Conservation (phyloP, 1,140 invertebrate species). For the Ephestia elutella region DNA sequence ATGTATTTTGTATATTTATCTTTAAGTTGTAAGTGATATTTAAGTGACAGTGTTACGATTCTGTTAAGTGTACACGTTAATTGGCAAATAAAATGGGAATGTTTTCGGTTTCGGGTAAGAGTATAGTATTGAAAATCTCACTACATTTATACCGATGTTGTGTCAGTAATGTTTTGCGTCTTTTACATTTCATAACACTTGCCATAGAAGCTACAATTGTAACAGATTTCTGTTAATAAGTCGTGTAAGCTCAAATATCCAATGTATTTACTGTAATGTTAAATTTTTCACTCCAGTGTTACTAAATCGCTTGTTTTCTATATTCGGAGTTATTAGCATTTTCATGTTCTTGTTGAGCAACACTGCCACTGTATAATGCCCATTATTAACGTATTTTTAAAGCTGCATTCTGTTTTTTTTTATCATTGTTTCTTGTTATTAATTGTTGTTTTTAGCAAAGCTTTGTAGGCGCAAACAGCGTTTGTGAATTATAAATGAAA, state of each 20-base stretch:
- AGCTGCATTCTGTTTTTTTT: slow-evolving; percentile 40
- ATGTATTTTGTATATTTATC: slow-evolving; percentile 45
- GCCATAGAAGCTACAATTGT: slow-evolving; percentile 14
- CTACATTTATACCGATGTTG: slow-evolving; percentile 24
- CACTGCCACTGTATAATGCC: slow-evolving; percentile 41
- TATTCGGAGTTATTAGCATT: slow-evolving; percentile 7
- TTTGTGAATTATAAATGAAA: slow-evolving; percentile 30
- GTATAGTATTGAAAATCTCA: slow-evolving; percentile 22
- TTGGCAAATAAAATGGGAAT: slow-evolving; percentile 25
- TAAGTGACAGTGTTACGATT: slow-evolving; percentile 35
- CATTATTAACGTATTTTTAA: slow-evolving; percentile 29
- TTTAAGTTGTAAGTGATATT: slow-evolving; percentile 45
- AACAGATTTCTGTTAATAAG: slow-evolving; percentile 18
- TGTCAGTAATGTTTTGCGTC: neutral
- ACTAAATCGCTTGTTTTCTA: slow-evolving; percentile 4
- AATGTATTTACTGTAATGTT: slow-evolving; percentile 5
- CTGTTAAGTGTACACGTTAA: slow-evolving; percentile 20
- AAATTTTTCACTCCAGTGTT: slow-evolving; percentile 1
- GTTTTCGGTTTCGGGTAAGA: slow-evolving; percentile 5
- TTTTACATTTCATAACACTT: slow-evolving; percentile 9
- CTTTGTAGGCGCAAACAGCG: slow-evolving; percentile 44
- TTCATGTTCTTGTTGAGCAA: slow-evolving; percentile 9
- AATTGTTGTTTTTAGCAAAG: slow-evolving; percentile 48
- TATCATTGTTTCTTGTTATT: slow-evolving; percentile 52
- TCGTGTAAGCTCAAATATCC: slow-evolving; percentile 5